Percentiles rank a stretch among this genome's conserved stretches.
Conservation (phyloP, 2,888 invertebrate species). For the Antitype chi region DNA sequence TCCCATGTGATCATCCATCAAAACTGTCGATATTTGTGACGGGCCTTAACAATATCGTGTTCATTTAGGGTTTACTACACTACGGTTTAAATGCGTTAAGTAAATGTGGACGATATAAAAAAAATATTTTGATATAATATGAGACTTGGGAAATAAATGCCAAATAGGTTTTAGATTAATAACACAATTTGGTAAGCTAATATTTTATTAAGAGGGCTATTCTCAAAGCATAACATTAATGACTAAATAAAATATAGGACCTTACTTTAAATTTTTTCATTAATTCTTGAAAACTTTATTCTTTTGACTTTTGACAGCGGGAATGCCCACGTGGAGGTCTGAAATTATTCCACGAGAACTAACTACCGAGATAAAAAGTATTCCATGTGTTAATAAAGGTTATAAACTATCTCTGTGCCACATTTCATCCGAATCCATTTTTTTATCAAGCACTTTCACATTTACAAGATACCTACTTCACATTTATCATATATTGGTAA, state of each 20-base stretch:
- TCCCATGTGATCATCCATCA: slow-evolving; percentile 82
- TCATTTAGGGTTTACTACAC: slow-evolving; percentile 42
- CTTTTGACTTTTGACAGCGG: neutral
- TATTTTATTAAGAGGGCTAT: neutral
- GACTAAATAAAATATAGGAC: neutral
- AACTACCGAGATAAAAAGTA: too few species aligned
- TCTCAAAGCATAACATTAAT: neutral
- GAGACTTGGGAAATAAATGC: neutral
- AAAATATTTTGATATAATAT: too few species aligned
- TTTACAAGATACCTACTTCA: too few species aligned
- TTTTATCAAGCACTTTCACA: too few species aligned
- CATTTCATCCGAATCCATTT: too few species aligned
- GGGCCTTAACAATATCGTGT: slow-evolving; percentile 70
- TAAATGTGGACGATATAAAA: neutral
- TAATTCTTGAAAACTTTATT: neutral
- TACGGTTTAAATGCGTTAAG: slow-evolving; percentile 12
- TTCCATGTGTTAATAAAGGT: too few species aligned
- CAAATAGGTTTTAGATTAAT: neutral
- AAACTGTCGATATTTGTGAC: slow-evolving; percentile 75
- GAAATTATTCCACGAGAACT: too few species aligned
- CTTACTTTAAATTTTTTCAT: neutral
- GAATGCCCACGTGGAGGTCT: too few species aligned
- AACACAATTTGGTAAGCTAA: neutral
- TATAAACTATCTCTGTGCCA: too few species aligned
- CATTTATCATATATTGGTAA: too few species aligned